Evolutionary conservation across 2,797 vertebrate genomes (phyloP).

Genomic region (Gobio occitaniae): DNA sequence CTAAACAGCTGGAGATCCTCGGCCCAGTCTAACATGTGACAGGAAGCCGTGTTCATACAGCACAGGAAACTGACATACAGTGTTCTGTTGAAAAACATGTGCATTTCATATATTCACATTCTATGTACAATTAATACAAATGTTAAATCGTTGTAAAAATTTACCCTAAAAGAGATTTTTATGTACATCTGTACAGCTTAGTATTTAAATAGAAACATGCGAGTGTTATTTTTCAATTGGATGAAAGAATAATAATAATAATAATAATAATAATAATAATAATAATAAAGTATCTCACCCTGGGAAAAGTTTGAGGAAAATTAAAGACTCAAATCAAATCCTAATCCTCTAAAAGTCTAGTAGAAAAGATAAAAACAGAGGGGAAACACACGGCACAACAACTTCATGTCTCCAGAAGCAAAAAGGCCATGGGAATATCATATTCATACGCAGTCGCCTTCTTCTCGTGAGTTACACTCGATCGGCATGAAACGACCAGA

Average conservation of each 20-base stretch:
- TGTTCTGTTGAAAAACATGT: constrained; percentile 70
- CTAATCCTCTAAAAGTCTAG: constrained; percentile 66
- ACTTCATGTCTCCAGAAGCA: constrained; percentile 19
- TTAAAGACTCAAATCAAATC: constrained; percentile 75
- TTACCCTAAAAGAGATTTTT: constrained; percentile 83
- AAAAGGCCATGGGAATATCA: constrained; percentile 34
- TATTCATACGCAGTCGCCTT: constrained; percentile 23
- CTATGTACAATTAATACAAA: constrained; percentile 83
- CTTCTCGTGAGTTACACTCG: constrained; percentile 27
- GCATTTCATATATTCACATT: constrained; percentile 82
- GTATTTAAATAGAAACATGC: constrained; percentile 88
- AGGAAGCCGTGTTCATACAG: constrained; percentile 62
- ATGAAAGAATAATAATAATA: constrained; percentile 58
- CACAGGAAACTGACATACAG: constrained; percentile 73
- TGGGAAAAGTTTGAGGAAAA: constrained; percentile 80
- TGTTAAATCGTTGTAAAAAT: constrained; percentile 83
- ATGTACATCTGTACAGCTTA: constrained; percentile 85
- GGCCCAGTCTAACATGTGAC: constrained; percentile 61
- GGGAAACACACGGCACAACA: constrained; percentile 61
- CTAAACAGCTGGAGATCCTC: constrained; percentile 72
- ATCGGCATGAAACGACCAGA: too few species aligned
- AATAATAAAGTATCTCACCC: constrained; percentile 72
- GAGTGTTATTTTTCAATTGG: constrained; percentile 79
- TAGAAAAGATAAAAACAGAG: constrained; percentile 59
- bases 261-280: constrained; percentile 1